Base-by-base conservation (phyloP, 2,113 vertebrate species). In the Isurus oxyrinchus region DNA sequence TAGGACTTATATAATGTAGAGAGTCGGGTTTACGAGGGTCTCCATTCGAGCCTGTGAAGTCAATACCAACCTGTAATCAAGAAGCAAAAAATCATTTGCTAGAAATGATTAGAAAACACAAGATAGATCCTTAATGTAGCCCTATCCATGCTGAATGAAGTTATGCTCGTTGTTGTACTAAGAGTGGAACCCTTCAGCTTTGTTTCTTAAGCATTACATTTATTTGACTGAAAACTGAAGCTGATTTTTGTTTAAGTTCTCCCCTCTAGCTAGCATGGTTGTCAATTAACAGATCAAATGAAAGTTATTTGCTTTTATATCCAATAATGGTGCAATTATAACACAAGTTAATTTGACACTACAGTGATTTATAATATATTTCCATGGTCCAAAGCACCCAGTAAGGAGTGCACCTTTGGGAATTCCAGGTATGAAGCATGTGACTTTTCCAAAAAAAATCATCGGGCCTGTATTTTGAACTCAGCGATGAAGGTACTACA, bases 21-120 rank as follows among this genome's bases (percentile, higher is more conserved):
- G 99, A 99, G 93, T 99, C 97, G 0, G 99, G 98, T 97, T 98
- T 98, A 0, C 96, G 97, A 86, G 99, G 99, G 95, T 99, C 98
- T 25, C 99, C 99, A 27, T 99, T 99, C 96, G 99, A 99, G 96
- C 99, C 99, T 0, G 99, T 99, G 97, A 99, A 99, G 97, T 99
- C 99, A 55, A 99, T 97, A 0, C 99, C 99, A 97, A 99, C 99
- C 99, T 99, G 96, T 81, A 95, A 97, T 44, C 97, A 97, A 59
- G 31, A 3, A 97, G 40, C 79, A 90, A 90, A 66, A 72, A 95
- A 95, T 53, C 44, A 95, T 95, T 55, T 72, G n/a, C 94, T 95
- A 35, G 66, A 72, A 94, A 63, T 49, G 0, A 84, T 94, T 63
- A 63, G 8, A 94, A 94, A 63, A 40, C 57, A 94, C 3, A 88